phyloP scores from a whole-genome alignment of 2,797 vertebrate species.

The Halcyon badia region DNA sequence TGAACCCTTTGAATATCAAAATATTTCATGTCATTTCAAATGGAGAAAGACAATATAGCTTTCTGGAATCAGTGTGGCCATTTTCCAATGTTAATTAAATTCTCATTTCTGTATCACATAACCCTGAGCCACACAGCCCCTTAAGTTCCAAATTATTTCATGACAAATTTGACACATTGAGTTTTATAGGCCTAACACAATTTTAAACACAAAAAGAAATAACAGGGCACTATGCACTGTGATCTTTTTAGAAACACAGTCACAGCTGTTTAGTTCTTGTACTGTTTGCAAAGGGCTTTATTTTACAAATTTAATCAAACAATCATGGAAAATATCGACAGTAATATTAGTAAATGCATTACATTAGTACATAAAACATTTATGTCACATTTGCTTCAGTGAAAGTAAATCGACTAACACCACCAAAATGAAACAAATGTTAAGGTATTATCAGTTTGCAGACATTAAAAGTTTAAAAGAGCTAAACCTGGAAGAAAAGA shows the following conservation, averaged over 20 bases:
- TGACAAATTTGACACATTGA: constrained; percentile 59
- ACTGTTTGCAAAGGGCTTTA: background rate
- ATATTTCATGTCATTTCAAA: constrained; percentile 51
- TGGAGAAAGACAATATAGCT: constrained; percentile 15
- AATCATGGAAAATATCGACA: constrained; percentile 44
- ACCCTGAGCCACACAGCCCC: background rate
- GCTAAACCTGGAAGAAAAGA: background rate
- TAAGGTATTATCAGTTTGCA: constrained; percentile 38
- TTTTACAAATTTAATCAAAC: constrained; percentile 29
- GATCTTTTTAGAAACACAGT: constrained; percentile 51
- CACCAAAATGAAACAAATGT: constrained; percentile 69
- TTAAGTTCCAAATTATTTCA: constrained; percentile 44
- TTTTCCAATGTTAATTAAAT: constrained; percentile 73
- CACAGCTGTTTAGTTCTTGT: constrained; percentile 53
- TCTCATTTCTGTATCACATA: constrained; percentile 52
- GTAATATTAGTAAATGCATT: constrained; percentile 32
- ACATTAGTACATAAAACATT: background rate
- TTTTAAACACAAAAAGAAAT: constrained; percentile 50
- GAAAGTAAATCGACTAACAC: constrained; percentile 76
- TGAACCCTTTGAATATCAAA: constrained; percentile 51
- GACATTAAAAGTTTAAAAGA: constrained; percentile 9
- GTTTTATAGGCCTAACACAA: constrained; percentile 41
- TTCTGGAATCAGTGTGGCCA: constrained; percentile 35
- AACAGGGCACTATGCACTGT: background rate
- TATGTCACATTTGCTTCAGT: constrained; percentile 59